Evolutionary conservation across 2,888 invertebrate species (phyloP).

Genomic region (Odontothrips loti): DNA sequence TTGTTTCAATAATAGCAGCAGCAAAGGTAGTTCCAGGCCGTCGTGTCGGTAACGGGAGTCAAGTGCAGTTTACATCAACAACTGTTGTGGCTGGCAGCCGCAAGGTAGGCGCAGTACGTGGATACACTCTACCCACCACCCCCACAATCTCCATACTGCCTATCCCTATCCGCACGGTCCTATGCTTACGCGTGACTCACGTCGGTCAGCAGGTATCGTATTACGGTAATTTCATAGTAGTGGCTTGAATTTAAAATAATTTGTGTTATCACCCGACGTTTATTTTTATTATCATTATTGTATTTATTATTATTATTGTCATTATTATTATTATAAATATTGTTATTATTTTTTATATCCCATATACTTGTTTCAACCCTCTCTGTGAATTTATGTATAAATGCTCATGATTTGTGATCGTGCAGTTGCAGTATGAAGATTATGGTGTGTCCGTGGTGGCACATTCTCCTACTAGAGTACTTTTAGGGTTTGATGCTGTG

Average conservation of each 20-base stretch:
- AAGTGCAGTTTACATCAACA: conserved; percentile 39
- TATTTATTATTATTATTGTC: not conserved
- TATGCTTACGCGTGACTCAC: too few relatives aligned
- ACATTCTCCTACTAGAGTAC: conserved; percentile 20
- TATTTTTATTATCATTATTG: not conserved
- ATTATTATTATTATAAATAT: not conserved
- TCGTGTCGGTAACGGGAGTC: conserved; percentile 34
- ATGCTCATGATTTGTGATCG: conserved; percentile 6
- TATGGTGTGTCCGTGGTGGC: conserved; percentile 24
- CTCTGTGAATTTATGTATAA: not conserved
- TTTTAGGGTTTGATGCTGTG: conserved; percentile 22
- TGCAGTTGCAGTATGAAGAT: conserved; percentile 18
- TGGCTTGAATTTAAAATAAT: not conserved
- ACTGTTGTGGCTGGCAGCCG: conserved; percentile 35
- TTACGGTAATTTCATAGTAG: not conserved
- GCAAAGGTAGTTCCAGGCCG: conserved; percentile 31
- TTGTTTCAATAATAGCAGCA: too few relatives aligned
- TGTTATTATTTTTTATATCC: not conserved
- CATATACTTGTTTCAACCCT: not conserved
- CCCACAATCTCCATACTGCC: conserved; percentile 25
- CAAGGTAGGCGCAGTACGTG: not conserved
- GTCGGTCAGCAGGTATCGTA: too few relatives aligned
- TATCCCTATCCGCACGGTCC: not conserved
- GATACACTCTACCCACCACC: conserved; percentile 7
- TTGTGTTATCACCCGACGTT: not conserved